Evolutionary conservation across 2,113 vertebrate genomes (phyloP).

Genomic region (Cyrtonyx montezumae): DNA sequence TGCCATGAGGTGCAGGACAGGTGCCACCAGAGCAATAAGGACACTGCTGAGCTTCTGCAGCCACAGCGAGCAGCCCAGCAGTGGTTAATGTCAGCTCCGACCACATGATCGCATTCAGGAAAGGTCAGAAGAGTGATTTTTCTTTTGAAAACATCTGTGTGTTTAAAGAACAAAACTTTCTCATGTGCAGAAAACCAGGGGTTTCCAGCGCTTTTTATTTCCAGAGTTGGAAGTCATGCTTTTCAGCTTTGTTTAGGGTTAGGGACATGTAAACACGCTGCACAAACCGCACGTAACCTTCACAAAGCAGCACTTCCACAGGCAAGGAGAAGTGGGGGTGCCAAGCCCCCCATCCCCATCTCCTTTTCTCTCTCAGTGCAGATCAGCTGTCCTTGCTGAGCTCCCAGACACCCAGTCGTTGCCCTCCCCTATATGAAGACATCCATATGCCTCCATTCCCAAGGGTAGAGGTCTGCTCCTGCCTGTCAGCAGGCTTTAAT

Average conservation of each 20-base stretch:
- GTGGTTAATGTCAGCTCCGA: constrained; percentile 67
- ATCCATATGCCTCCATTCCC: constrained; percentile 36
- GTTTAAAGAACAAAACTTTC: constrained; percentile 78
- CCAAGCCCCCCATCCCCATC: neutral
- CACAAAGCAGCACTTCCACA: neutral
- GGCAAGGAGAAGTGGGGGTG: neutral
- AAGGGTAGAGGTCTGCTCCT: neutral
- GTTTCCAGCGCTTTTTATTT: constrained; percentile 60
- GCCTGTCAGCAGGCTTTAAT: constrained; percentile 30
- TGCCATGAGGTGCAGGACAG: neutral
- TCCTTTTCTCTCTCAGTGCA: neutral
- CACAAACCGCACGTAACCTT: neutral
- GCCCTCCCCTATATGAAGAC: constrained; percentile 22
- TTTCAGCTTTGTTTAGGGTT: constrained; percentile 27
- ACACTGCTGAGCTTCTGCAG: neutral
- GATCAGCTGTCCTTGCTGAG: neutral
- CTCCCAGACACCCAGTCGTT: neutral
- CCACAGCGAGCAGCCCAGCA: constrained; percentile 20
- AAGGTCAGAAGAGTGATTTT: constrained; percentile 80
- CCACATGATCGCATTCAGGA: constrained; percentile 65
- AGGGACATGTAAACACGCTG: neutral
- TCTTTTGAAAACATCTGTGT: constrained; percentile 77
- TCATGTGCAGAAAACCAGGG: constrained; percentile 71
- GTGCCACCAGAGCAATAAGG: neutral
- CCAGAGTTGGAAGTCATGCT: constrained; percentile 28